A percentile compares a stretch with the other conserved stretches of the same genome.
Evolutionary conservation across 92 coral and sea anemone genomes (phyloP).

Genomic region (Hydrozoanthus gracilis): DNA sequence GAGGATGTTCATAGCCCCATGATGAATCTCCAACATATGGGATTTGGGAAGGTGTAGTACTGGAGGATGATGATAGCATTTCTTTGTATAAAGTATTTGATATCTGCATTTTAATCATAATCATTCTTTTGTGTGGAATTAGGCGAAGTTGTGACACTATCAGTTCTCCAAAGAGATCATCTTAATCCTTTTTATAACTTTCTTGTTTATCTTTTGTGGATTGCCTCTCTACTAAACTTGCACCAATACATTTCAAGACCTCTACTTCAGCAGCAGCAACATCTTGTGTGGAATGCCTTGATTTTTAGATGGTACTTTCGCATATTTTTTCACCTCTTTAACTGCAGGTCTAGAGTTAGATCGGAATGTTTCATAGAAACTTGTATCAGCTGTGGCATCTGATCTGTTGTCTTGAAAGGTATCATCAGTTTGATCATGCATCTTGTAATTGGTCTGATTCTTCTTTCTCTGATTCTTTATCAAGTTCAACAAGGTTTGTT

Average conservation of each 20-base stretch:
- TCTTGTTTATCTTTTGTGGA: neutral
- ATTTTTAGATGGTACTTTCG: constrained; percentile 6
- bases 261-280: constrained; percentile 52
- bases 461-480: constrained; percentile 38
- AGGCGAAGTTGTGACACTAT: constrained; percentile 61
- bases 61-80: constrained; percentile 40
- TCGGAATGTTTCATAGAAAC: constrained; percentile 21
- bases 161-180: constrained; percentile 61
- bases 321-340: constrained; percentile 20
- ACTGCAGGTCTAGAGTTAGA: constrained; percentile 1
- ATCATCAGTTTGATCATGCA: constrained; percentile 6
- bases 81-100: constrained; percentile 67
- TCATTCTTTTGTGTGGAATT: constrained; percentile 53
- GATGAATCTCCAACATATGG: constrained; percentile 43
- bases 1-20: constrained; percentile 33
- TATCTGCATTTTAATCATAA: constrained; percentile 62
- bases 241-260: constrained; percentile 50
- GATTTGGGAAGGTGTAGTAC: constrained; percentile 5
- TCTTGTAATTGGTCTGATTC: too few species aligned
- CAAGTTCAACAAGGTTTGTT: constrained; percentile 49
- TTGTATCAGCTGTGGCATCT: constrained; percentile 47
- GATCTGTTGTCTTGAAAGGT: constrained; percentile 39
- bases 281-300: constrained; percentile 17
- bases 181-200: constrained; percentile 44
- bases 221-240: constrained; percentile 36